phyloP scores from a whole-genome alignment of 1,140 invertebrate genomes.

The Papilio machaon region DNA sequence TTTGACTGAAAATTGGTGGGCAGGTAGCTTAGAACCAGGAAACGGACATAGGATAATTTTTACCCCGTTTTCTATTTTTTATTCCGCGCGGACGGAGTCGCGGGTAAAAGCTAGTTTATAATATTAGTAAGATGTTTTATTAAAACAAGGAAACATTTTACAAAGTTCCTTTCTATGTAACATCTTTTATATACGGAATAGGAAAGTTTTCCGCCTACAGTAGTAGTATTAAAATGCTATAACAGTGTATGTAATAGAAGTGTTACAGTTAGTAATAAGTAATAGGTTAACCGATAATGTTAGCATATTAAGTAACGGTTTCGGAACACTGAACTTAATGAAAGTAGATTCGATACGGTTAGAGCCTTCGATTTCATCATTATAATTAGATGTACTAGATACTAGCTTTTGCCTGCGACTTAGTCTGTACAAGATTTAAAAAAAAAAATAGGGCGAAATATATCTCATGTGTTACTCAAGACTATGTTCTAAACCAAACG shows the following conservation, averaged over 20 bases:
- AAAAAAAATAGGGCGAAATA: too few relatives aligned
- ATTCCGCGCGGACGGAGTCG: too few relatives aligned
- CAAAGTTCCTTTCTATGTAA: not conserved
- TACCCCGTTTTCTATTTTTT: too few relatives aligned
- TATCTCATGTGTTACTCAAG: too few relatives aligned
- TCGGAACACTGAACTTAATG: conserved; percentile 43
- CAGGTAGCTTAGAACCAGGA: too few relatives aligned
- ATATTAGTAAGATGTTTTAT: not conserved
- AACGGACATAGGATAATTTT: too few relatives aligned
- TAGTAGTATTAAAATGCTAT: conserved; percentile 3
- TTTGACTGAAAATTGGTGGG: too few relatives aligned
- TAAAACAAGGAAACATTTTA: not conserved
- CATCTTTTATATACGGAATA: not conserved
- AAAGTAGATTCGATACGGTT: conserved; percentile 43
- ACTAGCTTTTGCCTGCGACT: too few relatives aligned
- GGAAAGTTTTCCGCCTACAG: not conserved
- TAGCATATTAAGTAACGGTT: conserved; percentile 45
- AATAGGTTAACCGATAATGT: conserved; percentile 42
- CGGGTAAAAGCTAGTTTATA: too few relatives aligned
- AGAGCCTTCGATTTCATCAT: conserved; percentile 38
- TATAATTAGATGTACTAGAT: conserved; percentile 29
- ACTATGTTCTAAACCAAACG: too few relatives aligned
- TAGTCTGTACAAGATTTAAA: not conserved
- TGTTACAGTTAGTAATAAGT: conserved; percentile 26
- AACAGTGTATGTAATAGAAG: conserved; percentile 41